Evolutionary conservation across 2,888 invertebrate species (phyloP).

Genomic region (Hetaerina titia): DNA sequence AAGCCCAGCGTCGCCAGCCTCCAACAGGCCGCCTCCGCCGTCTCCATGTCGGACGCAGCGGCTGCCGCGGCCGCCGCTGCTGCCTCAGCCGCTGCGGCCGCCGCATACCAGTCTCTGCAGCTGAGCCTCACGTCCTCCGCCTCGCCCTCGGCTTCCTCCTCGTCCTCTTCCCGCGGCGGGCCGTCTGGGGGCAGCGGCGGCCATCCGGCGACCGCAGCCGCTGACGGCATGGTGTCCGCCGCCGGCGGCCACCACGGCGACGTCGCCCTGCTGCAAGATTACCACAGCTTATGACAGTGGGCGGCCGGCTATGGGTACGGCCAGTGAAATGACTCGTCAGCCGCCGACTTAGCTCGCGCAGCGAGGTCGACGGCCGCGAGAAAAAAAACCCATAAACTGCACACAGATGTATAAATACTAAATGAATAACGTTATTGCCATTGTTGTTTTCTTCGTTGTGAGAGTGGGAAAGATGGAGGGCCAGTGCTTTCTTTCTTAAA

Average conservation of each 20-base stretch:
- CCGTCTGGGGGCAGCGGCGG: slow-evolving; percentile 59
- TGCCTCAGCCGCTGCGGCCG: slow-evolving; percentile 72
- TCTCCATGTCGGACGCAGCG: slow-evolving; percentile 73
- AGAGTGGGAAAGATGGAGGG: not conserved
- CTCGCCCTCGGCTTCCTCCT: slow-evolving; percentile 69
- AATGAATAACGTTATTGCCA: not conserved
- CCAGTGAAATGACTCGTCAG: slow-evolving; percentile 72
- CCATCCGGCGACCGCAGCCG: slow-evolving; percentile 64
- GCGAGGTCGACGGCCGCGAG: not conserved
- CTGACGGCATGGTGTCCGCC: slow-evolving; percentile 68
- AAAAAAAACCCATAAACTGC: not conserved
- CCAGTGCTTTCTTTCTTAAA: not conserved
- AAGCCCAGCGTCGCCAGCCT: slow-evolving; percentile 73
- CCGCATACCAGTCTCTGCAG: slow-evolving; percentile 72
- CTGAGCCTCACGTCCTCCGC: slow-evolving; percentile 71
- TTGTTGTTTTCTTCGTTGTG: not conserved
- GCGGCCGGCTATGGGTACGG: slow-evolving; percentile 74
- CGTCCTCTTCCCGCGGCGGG: slow-evolving; percentile 68
- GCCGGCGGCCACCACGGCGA: slow-evolving; percentile 69
- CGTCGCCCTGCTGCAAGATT: slow-evolving; percentile 74
- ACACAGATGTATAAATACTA: not conserved
- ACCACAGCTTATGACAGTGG: slow-evolving; percentile 75
- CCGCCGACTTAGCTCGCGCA: not conserved
- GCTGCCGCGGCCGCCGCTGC: slow-evolving; percentile 71
- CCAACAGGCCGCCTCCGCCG: slow-evolving; percentile 72